phyloP scores from a whole-genome alignment of 2,888 invertebrate species.

The Eristalinus sepulchralis region DNA sequence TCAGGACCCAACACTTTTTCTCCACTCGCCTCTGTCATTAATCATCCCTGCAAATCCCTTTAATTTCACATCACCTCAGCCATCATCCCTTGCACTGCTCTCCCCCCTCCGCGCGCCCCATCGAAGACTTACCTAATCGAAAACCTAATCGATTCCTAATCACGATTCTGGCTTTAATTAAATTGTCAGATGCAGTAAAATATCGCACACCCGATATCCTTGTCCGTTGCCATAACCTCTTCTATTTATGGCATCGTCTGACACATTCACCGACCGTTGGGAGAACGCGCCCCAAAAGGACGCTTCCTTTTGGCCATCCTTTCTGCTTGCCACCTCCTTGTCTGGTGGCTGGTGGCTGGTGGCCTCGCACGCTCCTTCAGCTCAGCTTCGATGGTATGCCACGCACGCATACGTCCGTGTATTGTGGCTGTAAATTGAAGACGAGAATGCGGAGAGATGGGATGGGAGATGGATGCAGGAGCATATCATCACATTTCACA shows the following conservation, averaged over 20 bases:
- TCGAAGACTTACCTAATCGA: neutral
- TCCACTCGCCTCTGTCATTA: neutral
- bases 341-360: neutral
- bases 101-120: neutral
- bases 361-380: neutral
- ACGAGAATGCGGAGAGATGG: neutral
- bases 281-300: neutral
- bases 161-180: conserved; percentile 35
- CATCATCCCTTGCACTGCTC: neutral
- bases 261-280: neutral
- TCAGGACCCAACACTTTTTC: no score
- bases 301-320: neutral
- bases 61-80: neutral
- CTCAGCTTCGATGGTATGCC: neutral
- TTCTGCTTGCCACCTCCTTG: neutral
- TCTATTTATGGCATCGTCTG: neutral
- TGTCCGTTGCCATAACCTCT: conserved; percentile 4
- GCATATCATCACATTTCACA: conserved; percentile 12
- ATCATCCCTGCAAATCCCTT: neutral
- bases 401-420: neutral
- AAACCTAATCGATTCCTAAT: conserved; percentile 20
- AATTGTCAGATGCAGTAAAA: conserved; percentile 21
- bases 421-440: conserved; percentile 9
- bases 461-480: neutral
- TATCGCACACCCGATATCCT: conserved; percentile 10